phyloP scores from a whole-genome alignment of 53 echinoderm and acorn worm genomes.

The Paracentrotus lividus region DNA sequence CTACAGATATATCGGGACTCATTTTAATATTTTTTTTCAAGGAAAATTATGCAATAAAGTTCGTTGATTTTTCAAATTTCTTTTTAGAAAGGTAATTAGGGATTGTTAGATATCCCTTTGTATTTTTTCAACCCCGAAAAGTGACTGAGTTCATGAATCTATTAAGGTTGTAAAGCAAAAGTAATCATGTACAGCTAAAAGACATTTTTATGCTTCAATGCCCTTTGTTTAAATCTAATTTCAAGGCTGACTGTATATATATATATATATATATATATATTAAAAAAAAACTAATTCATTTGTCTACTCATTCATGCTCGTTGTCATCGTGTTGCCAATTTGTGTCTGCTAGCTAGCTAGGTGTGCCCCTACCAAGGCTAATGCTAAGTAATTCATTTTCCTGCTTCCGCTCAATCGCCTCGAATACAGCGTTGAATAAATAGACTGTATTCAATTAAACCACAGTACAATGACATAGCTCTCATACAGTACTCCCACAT shows the following conservation, averaged over 20 bases:
- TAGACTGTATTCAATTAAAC: conserved; percentile 3
- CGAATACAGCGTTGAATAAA: not conserved
- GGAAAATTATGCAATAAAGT: no score
- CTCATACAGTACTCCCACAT: not conserved
- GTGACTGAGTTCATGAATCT: no score
- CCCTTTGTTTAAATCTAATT: not conserved
- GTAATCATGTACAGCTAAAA: no score
- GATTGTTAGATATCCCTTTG: no score
- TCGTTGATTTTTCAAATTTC: no score
- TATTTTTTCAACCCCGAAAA: no score
- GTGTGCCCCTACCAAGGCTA: not conserved
- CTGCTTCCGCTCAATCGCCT: not conserved
- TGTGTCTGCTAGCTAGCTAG: not conserved
- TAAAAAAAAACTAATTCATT: not conserved
- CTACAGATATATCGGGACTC: no score
- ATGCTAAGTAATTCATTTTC: conserved; percentile 6
- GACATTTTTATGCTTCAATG: not conserved
- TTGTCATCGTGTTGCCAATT: not conserved
- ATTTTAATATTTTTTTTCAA: no score
- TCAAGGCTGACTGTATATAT: not conserved
- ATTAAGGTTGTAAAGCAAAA: no score
- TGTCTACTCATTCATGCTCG: not conserved
- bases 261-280: no score
- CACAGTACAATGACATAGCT: conserved; percentile 13
- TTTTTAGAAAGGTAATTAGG: no score